Percentiles rank a stretch among this genome's conserved stretches.
Conservation (phyloP, 2,888 invertebrate species). For the Conchocele bisecta region DNA sequence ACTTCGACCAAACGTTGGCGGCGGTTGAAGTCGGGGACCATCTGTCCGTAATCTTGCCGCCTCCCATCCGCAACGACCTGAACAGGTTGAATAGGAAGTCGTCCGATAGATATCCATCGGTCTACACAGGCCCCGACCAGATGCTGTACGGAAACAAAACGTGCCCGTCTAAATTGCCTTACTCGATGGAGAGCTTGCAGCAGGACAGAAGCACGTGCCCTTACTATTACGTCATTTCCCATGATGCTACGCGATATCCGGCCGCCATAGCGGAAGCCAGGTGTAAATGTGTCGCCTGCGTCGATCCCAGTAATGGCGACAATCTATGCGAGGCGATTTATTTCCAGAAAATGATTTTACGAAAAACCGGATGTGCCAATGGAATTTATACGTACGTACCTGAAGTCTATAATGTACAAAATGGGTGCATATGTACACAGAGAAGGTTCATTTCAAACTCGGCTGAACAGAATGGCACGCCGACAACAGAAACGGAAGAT, state of each 20-base stretch:
- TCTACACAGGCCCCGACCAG: neutral
- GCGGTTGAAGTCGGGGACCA: neutral
- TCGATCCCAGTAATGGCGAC: neutral
- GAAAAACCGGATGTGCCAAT: neutral
- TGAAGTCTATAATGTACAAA: neutral
- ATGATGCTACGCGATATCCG: neutral
- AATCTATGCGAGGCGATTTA: neutral
- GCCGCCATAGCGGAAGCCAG: neutral
- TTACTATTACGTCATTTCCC: neutral
- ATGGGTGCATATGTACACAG: neutral
- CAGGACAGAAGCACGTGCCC: neutral
- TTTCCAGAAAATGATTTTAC: neutral
- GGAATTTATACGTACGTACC: neutral
- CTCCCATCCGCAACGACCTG: neutral
- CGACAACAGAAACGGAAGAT: neutral
- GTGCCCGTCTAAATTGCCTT: no score
- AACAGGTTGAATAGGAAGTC: neutral
- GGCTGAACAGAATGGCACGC: neutral
- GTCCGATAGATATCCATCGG: neutral
- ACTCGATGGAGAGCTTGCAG: neutral
- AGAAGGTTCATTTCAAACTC: neutral
- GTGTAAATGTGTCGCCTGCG: neutral
- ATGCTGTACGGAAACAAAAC: neutral
- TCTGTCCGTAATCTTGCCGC: neutral
- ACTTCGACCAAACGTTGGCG: neutral